A percentile compares a stretch with the other conserved stretches of the same genome.
Evolutionary conservation across 1,140 invertebrate species (phyloP).

Genomic region (Amphibalanus amphitrite): DNA sequence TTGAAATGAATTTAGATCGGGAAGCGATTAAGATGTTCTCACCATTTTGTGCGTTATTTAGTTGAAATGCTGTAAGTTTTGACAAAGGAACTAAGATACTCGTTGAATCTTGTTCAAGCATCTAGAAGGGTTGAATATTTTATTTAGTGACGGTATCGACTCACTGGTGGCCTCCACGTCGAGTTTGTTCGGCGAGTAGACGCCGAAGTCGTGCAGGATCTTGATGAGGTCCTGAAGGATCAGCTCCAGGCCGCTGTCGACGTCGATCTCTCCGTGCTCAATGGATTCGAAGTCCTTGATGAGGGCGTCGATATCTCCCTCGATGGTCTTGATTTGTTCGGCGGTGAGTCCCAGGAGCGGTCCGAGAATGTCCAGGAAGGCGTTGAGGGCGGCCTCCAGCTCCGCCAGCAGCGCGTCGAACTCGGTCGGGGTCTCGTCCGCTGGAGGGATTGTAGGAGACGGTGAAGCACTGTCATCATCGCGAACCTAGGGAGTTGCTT

Average conservation of each 20-base stretch:
- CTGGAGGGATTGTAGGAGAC: too few relatives aligned
- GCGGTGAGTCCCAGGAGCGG: not conserved
- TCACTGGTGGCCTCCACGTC: not conserved
- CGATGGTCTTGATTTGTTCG: not conserved
- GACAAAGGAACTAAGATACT: too few relatives aligned
- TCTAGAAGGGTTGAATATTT: too few relatives aligned
- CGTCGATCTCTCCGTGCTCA: not conserved
- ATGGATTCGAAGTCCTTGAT: not conserved
- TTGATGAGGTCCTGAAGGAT: not conserved
- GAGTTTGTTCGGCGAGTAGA: not conserved
- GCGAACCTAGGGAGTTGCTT: too few relatives aligned
- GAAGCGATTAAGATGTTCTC: too few relatives aligned
- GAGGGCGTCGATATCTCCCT: not conserved
- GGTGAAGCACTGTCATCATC: too few relatives aligned
- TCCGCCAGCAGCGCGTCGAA: not conserved
- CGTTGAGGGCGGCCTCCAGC: not conserved
- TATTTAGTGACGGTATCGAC: too few relatives aligned
- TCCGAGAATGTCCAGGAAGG: not conserved
- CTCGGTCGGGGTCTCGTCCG: too few relatives aligned
- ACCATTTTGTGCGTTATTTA: too few relatives aligned
- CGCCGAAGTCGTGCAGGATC: not conserved
- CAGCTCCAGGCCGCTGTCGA: not conserved
- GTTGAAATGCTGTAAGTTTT: too few relatives aligned
- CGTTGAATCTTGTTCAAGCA: too few relatives aligned
- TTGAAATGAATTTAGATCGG: too few relatives aligned